Conservation (phyloP, 2,888 invertebrate species). For the Neuroscelio doddi region DNA sequence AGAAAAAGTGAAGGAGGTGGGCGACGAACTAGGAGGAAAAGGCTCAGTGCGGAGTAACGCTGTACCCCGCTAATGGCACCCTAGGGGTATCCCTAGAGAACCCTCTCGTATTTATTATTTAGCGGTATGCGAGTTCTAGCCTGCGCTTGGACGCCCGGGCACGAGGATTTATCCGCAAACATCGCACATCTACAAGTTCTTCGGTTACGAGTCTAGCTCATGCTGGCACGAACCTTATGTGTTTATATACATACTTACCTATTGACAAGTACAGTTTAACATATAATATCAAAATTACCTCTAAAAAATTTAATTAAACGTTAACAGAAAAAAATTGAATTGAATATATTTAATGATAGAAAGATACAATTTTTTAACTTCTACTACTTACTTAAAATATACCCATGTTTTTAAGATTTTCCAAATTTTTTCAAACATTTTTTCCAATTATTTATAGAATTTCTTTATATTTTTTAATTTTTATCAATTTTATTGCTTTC, state of each 20-base stretch:
- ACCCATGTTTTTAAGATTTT: too few relatives aligned
- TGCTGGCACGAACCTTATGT: constrained; percentile 38
- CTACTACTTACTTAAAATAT: too few relatives aligned
- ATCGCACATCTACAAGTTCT: constrained; percentile 54
- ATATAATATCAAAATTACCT: too few relatives aligned
- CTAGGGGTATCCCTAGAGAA: constrained; percentile 69
- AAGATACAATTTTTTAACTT: too few relatives aligned
- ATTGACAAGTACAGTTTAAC: background rate
- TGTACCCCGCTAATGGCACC: constrained; percentile 71
- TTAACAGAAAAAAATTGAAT: too few relatives aligned
- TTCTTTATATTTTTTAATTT: too few relatives aligned
- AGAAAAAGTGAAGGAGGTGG: constrained; percentile 45
- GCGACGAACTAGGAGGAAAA: constrained; percentile 24
- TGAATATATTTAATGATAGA: too few relatives aligned
- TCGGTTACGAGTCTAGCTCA: constrained; percentile 43
- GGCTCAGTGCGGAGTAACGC: constrained; percentile 34
- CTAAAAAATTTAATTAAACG: too few relatives aligned
- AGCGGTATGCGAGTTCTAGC: constrained; percentile 58
- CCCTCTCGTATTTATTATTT: constrained; percentile 72
- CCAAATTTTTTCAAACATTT: too few relatives aligned
- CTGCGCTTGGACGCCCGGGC: constrained; percentile 36
- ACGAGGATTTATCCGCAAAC: constrained; percentile 65
- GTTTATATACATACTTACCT: background rate
- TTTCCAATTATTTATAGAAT: too few relatives aligned
- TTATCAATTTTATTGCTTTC: too few relatives aligned